These are phyloP conservation scores for Nasonia giraulti DNA, from an alignment of 1,140 invertebrate species.

Conservation along the genomic window DNA sequence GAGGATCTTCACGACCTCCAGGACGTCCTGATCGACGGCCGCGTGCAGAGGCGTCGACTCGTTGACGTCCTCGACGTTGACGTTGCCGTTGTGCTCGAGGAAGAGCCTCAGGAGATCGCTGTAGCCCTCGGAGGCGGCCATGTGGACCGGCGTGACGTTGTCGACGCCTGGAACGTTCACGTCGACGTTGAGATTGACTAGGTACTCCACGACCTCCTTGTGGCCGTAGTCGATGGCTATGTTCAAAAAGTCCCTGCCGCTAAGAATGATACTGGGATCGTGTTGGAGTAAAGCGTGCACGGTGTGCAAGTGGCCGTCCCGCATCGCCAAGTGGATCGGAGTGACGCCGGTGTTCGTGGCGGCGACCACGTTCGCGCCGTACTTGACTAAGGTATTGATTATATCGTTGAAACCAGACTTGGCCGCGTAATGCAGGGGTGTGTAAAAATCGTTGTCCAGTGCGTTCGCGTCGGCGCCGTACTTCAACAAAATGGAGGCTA, in stretches of 20 bases:
- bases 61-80: too few relatives aligned
- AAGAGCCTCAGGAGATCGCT: not conserved
- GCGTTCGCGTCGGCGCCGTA: slow-evolving; percentile 65
- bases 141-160: not conserved
- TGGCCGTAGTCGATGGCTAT: slow-evolving; percentile 5
- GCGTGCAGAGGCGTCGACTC: not conserved
- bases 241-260: not conserved
- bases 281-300: slow-evolving; percentile 4
- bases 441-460: slow-evolving; percentile 65
- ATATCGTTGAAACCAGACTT: not conserved
- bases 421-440: slow-evolving; percentile 20
- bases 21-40: not conserved
- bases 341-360: slow-evolving; percentile 7
- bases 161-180: not conserved
- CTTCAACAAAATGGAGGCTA: not conserved
- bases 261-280: not conserved
- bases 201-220: slow-evolving; percentile 40
- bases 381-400: not conserved
- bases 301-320: slow-evolving; percentile 29
- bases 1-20: not conserved
- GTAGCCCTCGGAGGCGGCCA: not conserved
- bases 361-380: slow-evolving; percentile 35
- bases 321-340: slow-evolving; percentile 38
- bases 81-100: not conserved
- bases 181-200: not conserved